phyloP scores from a whole-genome alignment of 2,113 vertebrate species.

The Pituophis catenifer region DNA sequence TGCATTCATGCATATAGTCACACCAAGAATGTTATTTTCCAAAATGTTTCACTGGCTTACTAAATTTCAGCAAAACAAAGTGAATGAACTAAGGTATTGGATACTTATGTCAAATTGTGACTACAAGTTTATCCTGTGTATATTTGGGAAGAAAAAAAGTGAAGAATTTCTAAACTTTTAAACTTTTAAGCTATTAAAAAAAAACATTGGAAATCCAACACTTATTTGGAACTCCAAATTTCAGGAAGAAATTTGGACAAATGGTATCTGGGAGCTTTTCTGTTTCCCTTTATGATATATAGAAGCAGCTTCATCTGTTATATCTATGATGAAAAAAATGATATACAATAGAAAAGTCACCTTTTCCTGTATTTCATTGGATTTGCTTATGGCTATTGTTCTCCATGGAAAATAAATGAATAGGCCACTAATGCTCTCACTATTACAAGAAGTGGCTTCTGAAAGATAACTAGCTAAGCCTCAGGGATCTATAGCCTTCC shows the following conservation, averaged over 20 bases:
- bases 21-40: not conserved
- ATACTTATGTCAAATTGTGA: not conserved
- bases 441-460: not conserved
- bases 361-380: not conserved
- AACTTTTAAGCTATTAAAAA: not conserved
- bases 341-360: not conserved
- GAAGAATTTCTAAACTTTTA: not conserved
- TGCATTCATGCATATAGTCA: not conserved
- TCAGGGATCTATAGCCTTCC: not conserved
- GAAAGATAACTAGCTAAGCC: not conserved
- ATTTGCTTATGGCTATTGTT: not conserved
- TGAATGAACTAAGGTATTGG: not conserved
- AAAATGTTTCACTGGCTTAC: not conserved
- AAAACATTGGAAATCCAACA: not conserved
- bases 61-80: not conserved
- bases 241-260: not conserved
- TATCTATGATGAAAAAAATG: not conserved
- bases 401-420: not conserved
- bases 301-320: too few relatives aligned
- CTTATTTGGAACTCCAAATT: not conserved
- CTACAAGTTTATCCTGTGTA: not conserved
- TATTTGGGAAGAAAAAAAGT: not conserved
- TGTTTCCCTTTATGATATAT: too few relatives aligned
- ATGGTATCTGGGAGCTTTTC: not conserved
- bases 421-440: not conserved